Percentiles rank a stretch among this genome's conserved stretches.
Evolutionary conservation across 1,140 invertebrate genomes (phyloP).

Genomic region (Streblospio benedicti): DNA sequence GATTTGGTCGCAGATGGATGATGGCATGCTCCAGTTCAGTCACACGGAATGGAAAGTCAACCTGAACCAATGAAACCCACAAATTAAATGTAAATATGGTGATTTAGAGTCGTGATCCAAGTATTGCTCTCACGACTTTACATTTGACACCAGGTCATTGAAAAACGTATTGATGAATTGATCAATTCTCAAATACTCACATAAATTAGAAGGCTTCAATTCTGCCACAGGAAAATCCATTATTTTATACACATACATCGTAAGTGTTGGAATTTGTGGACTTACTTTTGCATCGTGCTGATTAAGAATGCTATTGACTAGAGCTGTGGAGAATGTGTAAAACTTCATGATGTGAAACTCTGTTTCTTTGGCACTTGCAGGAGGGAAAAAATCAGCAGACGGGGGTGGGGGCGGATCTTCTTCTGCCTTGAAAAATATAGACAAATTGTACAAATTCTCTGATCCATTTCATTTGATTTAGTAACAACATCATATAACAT

Average conservation of each 20-base stretch:
- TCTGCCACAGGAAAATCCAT: too few relatives aligned
- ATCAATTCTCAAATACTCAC: too few relatives aligned
- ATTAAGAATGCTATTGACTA: conserved; percentile 24
- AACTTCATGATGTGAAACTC: conserved; percentile 44
- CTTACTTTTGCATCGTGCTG: not conserved
- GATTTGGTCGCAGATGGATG: conserved; percentile 30
- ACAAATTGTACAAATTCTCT: too few relatives aligned
- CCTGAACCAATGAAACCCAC: conserved; percentile 29
- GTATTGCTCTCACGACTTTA: too few relatives aligned
- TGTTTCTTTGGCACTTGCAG: conserved; percentile 35
- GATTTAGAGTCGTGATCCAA: too few relatives aligned
- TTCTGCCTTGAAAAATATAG: not conserved
- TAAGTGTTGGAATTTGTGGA: too few relatives aligned
- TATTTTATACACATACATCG: too few relatives aligned
- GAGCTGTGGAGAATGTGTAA: conserved; percentile 35
- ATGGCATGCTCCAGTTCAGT: conserved; percentile 39
- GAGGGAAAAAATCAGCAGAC: conserved; percentile 25
- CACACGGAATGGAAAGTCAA: conserved; percentile 41
- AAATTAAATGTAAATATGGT: conserved; percentile 27
- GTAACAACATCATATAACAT: too few relatives aligned
- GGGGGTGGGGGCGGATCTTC: not conserved
- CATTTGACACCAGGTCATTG: too few relatives aligned
- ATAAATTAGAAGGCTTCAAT: too few relatives aligned
- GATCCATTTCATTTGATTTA: too few relatives aligned
- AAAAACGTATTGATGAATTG: too few relatives aligned